These are phyloP conservation scores for Tamias sibiricus DNA, from an alignment of 2,113 vertebrate species.

Conservation along the genomic window DNA sequence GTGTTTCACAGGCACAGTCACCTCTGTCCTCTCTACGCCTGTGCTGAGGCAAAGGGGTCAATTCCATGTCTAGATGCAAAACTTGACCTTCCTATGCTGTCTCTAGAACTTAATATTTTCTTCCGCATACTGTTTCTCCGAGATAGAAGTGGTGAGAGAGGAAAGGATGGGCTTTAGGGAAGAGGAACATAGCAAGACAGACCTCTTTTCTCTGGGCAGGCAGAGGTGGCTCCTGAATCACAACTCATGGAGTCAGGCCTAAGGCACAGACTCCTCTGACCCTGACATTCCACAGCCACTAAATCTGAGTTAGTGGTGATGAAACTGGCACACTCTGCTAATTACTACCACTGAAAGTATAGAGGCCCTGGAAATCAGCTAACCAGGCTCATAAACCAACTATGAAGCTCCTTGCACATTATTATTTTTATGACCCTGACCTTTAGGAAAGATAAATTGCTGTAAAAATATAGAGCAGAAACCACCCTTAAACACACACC, in stretches of 20 bases:
- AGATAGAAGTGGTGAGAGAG: neutral
- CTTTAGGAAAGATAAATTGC: neutral
- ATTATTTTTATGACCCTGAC: neutral
- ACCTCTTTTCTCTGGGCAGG: neutral
- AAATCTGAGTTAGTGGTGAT: neutral
- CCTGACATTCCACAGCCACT: neutral
- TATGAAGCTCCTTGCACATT: neutral
- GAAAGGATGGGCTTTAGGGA: neutral
- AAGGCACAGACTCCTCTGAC: neutral
- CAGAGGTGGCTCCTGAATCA: fast-evolving
- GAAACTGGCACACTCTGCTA: neutral
- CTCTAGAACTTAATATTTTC: neutral
- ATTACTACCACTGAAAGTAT: neutral
- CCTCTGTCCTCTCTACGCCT: neutral
- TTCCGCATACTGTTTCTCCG: neutral
- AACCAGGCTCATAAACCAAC: neutral
- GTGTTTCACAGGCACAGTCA: neutral
- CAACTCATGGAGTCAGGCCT: neutral
- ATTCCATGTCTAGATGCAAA: neutral
- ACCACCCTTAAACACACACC: too few relatives aligned
- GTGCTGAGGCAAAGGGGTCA: neutral
- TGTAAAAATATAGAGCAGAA: neutral
- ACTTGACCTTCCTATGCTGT: neutral
- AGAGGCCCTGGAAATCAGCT: neutral
- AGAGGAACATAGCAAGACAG: neutral